Evolutionary conservation across 2,888 invertebrate species (phyloP).

Genomic region (Sepioteuthis lessoniana): DNA sequence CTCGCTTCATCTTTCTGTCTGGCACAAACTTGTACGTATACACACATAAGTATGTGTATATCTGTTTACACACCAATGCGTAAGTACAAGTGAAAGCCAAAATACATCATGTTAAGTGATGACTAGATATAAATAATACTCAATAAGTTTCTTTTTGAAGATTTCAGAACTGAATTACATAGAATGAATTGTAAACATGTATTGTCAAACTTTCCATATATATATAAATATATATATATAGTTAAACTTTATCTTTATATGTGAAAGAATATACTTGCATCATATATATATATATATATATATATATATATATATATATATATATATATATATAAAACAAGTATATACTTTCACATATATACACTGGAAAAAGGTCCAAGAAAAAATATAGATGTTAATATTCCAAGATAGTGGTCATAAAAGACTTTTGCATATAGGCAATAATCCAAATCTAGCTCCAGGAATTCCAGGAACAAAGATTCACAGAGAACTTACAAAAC

Average conservation of each 20-base stretch:
- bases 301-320: too few species aligned
- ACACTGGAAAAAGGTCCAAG: too few species aligned
- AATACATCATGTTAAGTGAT: too few species aligned
- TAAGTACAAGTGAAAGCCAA: not conserved
- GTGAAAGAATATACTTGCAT: too few species aligned
- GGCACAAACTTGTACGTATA: not conserved
- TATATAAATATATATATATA: not conserved
- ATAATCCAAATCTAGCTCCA: not conserved
- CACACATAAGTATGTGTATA: not conserved
- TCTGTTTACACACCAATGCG: not conserved
- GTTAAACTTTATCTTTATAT: too few species aligned
- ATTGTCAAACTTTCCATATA: not conserved
- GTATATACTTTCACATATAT: too few species aligned
- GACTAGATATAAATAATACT: too few species aligned
- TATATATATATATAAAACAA: not conserved
- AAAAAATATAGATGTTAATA: not conserved
- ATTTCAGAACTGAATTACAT: too few species aligned
- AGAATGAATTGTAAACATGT: not conserved
- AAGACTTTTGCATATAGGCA: not conserved
- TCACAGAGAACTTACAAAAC: not conserved
- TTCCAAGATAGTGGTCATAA: not conserved
- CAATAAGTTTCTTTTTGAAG: too few species aligned
- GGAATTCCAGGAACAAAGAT: conserved; percentile 18
- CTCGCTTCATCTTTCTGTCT: too few species aligned
- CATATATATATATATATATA: too few species aligned